Percentiles rank a stretch among this genome's conserved stretches.
These are phyloP conservation scores for Hylaeus volcanicus DNA, from an alignment of 1,140 invertebrate genomes.

Conservation along the genomic window DNA sequence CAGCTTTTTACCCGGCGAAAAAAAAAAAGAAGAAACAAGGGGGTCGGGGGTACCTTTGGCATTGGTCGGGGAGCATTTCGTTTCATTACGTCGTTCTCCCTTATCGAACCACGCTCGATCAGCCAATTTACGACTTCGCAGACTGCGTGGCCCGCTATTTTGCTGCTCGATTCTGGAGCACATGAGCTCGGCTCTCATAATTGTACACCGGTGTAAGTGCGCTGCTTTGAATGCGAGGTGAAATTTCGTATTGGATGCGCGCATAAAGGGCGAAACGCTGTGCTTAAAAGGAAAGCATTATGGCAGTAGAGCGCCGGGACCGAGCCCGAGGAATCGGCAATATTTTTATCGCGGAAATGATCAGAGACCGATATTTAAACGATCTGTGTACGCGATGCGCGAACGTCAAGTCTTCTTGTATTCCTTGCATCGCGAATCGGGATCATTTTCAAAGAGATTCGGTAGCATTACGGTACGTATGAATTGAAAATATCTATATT, in stretches of 20 bases:
- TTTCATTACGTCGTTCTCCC: slow-evolving; percentile 33
- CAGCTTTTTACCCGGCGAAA: not conserved
- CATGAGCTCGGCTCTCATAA: slow-evolving; percentile 3
- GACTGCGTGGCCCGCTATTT: slow-evolving; percentile 6
- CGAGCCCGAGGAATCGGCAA: not conserved
- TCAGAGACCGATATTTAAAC: slow-evolving; percentile 9
- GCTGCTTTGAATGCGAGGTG: slow-evolving; percentile 11
- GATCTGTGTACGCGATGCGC: not conserved
- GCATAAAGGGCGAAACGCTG: slow-evolving; percentile 11
- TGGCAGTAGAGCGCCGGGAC: not conserved
- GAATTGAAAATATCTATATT: not conserved
- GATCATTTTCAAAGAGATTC: not conserved
- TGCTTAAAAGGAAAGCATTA: slow-evolving; percentile 20
- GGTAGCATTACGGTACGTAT: too few relatives aligned
- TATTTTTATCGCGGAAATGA: slow-evolving; percentile 14
- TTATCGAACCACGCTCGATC: slow-evolving; percentile 30
- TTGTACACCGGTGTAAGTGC: slow-evolving; percentile 5
- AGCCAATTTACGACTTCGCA: slow-evolving; percentile 8
- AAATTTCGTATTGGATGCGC: slow-evolving; percentile 22
- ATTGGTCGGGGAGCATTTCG: slow-evolving; percentile 3
- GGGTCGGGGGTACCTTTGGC: slow-evolving; percentile 5
- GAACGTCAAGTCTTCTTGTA: not conserved
- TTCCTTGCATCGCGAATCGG: not conserved
- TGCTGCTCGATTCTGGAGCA: slow-evolving; percentile 1
- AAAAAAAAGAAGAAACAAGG: too few relatives aligned